Percentiles rank a stretch among this genome's conserved stretches.
Evolutionary conservation across 2,797 vertebrate species (phyloP).

Genomic region (Oryzias sinensis): DNA sequence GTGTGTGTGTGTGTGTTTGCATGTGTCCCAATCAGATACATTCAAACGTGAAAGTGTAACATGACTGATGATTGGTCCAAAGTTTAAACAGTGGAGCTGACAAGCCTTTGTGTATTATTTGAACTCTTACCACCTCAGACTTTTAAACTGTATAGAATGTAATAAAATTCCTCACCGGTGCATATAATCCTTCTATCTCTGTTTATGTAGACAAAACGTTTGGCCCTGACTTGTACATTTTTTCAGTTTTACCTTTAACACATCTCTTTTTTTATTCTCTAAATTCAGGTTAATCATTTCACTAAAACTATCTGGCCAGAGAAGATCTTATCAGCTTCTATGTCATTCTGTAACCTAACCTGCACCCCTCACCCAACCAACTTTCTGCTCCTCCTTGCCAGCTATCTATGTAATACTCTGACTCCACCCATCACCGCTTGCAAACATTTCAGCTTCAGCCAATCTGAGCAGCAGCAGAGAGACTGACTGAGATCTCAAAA

Average conservation of each 20-base stretch:
- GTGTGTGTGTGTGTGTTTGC: conserved; percentile 9
- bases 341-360: conserved; percentile 97
- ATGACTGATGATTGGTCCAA: conserved; percentile 54
- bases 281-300: conserved; percentile 91
- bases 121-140: conserved; percentile 74
- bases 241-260: conserved; percentile 19
- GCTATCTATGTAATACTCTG: conserved; percentile 75
- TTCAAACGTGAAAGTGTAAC: conserved; percentile 18
- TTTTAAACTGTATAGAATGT: conserved; percentile 40
- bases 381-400: conserved; percentile 46
- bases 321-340: conserved; percentile 90
- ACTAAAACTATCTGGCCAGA: conserved; percentile 85
- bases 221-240: conserved; percentile 17
- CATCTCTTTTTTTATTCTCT: conserved; percentile 31
- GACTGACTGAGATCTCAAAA: conserved; percentile 74
- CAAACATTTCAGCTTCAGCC: conserved; percentile 56
- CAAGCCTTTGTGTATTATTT: conserved; percentile 73
- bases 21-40: conserved; percentile 29
- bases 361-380: conserved; percentile 67
- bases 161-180: conserved; percentile 8
- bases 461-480: conserved; percentile 70
- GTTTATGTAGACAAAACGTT: conserved; percentile 8
- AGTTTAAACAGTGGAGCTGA: conserved; percentile 66
- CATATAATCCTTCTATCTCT: neutral
- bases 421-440: conserved; percentile 67